These are phyloP conservation scores for Protobothrops flavoviridis DNA, from an alignment of 2,113 vertebrate genomes.

Conservation along the genomic window DNA sequence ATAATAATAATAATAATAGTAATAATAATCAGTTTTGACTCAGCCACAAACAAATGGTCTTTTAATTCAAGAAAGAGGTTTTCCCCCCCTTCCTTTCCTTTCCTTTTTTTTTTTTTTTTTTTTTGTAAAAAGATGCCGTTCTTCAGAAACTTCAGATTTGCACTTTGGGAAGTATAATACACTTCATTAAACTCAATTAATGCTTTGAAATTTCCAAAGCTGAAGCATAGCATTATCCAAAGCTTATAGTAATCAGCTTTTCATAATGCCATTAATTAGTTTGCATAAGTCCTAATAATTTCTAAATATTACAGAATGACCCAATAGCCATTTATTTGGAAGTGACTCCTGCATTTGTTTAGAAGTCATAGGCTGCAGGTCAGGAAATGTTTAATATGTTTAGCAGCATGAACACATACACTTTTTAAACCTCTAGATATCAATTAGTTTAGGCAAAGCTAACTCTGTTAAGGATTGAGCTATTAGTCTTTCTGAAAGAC, in stretches of 20 bases:
- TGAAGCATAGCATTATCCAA: background rate
- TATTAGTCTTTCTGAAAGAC: background rate
- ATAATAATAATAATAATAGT: too few species aligned
- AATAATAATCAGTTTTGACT: background rate
- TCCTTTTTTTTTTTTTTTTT: background rate
- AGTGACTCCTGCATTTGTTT: background rate
- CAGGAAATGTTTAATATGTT: background rate
- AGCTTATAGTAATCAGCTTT: constrained; percentile 2
- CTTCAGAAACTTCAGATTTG: background rate
- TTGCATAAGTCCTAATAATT: background rate
- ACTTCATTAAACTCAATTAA: constrained; percentile 16
- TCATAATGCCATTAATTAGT: constrained; percentile 2
- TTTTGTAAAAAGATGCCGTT: background rate
- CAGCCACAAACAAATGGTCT: background rate
- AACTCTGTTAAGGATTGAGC: background rate
- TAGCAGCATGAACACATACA: background rate
- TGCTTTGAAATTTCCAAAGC: constrained; percentile 6
- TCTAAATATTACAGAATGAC: background rate
- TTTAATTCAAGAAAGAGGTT: background rate
- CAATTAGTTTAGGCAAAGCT: background rate
- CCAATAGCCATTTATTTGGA: background rate
- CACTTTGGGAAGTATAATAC: background rate
- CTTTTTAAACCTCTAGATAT: background rate
- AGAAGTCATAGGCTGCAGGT: background rate
- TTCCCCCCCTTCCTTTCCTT: background rate